A percentile compares a stretch with the other conserved stretches of the same genome.
Evolutionary conservation across 2,113 vertebrate genomes (phyloP).

Genomic region (Calonectris borealis): DNA sequence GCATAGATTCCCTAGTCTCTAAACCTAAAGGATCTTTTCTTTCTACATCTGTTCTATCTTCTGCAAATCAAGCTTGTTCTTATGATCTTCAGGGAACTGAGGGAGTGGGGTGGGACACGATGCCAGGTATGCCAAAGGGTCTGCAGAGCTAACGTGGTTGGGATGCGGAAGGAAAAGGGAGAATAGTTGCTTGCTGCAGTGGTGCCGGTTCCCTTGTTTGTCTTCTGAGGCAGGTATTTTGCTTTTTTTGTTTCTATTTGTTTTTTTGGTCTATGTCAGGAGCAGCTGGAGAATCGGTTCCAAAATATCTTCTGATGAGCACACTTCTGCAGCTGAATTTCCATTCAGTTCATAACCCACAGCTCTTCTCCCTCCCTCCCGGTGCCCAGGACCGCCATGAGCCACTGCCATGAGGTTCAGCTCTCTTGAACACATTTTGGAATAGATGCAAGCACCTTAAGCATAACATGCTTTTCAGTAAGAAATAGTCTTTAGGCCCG

Average conservation of each 20-base stretch:
- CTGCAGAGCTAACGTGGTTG: accelerated
- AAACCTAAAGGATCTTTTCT: not conserved
- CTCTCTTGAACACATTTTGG: not conserved
- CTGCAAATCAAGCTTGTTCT: not conserved
- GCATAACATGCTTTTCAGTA: accelerated
- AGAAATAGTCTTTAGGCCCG: not conserved
- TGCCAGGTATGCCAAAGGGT: not conserved
- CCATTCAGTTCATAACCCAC: not conserved
- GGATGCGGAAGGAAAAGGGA: not conserved
- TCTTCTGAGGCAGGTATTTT: not conserved
- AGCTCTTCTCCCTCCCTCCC: not conserved
- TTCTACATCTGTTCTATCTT: not conserved
- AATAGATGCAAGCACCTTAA: not conserved
- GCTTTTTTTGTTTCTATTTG: not conserved
- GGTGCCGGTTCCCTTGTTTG: not conserved
- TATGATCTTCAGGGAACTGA: not conserved
- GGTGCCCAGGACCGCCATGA: accelerated
- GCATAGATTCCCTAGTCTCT: not conserved
- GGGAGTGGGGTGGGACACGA: not conserved
- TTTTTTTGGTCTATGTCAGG: not conserved
- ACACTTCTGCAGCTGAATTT: not conserved
- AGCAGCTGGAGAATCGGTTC: not conserved
- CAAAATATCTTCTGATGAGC: not conserved
- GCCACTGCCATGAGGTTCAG: not conserved
- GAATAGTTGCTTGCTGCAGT: not conserved